Conservation (phyloP, 2,113 vertebrate species). For the Syrmaticus mikado region DNA sequence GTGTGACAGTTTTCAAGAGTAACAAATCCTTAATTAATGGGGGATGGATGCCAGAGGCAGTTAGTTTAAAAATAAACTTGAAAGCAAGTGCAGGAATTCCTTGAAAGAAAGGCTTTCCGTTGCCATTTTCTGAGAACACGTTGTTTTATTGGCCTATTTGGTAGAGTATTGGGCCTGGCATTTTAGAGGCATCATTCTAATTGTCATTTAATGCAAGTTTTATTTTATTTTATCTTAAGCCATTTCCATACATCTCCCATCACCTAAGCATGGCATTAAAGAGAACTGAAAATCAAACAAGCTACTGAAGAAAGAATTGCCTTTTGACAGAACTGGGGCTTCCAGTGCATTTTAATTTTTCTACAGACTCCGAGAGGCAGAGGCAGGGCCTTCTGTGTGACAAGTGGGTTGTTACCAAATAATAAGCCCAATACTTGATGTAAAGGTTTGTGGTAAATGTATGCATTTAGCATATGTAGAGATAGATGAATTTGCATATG, state of each 20-base stretch:
- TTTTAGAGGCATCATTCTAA: constrained; percentile 17
- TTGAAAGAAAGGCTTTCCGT: constrained; percentile 12
- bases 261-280: constrained; percentile 33
- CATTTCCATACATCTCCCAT: neutral
- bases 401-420: neutral
- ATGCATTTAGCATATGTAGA: neutral
- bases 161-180: neutral
- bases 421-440: neutral
- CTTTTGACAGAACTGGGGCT: constrained; percentile 41
- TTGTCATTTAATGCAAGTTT: constrained; percentile 18
- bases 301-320: neutral
- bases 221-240: constrained; percentile 9
- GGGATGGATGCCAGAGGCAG: constrained; percentile 16
- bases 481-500: neutral
- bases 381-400: neutral
- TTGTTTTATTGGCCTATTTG: neutral
- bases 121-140: neutral
- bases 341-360: constrained; percentile 35
- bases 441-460: neutral
- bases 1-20: neutral
- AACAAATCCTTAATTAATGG: constrained; percentile 45
- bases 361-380: neutral
- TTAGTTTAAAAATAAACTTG: constrained; percentile 58
- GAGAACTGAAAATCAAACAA: constrained; percentile 64
- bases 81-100: constrained; percentile 12